Conservation (phyloP, 2,888 invertebrate species). For the Hartigia nigra region DNA sequence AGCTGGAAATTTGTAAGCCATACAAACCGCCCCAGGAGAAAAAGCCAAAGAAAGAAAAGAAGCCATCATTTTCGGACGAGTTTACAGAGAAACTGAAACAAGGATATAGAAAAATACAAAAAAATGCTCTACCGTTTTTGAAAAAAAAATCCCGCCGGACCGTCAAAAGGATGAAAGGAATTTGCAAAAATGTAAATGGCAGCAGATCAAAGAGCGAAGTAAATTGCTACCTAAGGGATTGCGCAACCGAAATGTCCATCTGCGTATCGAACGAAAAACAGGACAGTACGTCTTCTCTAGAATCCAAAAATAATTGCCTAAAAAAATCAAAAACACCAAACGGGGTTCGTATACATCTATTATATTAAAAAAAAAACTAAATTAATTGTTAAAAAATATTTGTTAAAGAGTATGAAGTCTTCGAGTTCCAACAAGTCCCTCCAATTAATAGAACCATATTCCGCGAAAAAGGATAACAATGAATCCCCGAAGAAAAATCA, state of each 20-base stretch:
- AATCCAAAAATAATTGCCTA: not conserved
- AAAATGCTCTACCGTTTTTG: slow-evolving; percentile 5
- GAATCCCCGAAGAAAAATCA: not conserved
- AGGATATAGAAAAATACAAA: not conserved
- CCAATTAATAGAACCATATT: not conserved
- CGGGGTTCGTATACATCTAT: not conserved
- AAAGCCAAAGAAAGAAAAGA: not conserved
- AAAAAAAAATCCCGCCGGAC: slow-evolving; percentile 3
- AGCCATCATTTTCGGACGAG: not conserved
- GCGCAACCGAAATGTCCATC: slow-evolving; percentile 20
- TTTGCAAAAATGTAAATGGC: slow-evolving; percentile 12
- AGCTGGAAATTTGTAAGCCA: not conserved
- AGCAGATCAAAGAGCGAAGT: slow-evolving; percentile 10
- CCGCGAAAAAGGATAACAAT: not conserved
- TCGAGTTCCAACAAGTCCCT: not conserved
- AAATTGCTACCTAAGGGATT: slow-evolving; percentile 13
- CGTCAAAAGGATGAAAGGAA: not conserved
- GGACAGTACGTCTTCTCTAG: not conserved
- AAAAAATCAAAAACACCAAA: not conserved
- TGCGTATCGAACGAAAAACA: slow-evolving; percentile 3
- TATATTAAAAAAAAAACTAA: not conserved
- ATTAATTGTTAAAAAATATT: not conserved
- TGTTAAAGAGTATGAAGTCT: not conserved
- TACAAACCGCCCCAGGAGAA: not conserved
- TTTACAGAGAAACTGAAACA: not conserved